Evolutionary conservation across 1,140 invertebrate genomes (phyloP).

Genomic region (Drosophila tristis): DNA sequence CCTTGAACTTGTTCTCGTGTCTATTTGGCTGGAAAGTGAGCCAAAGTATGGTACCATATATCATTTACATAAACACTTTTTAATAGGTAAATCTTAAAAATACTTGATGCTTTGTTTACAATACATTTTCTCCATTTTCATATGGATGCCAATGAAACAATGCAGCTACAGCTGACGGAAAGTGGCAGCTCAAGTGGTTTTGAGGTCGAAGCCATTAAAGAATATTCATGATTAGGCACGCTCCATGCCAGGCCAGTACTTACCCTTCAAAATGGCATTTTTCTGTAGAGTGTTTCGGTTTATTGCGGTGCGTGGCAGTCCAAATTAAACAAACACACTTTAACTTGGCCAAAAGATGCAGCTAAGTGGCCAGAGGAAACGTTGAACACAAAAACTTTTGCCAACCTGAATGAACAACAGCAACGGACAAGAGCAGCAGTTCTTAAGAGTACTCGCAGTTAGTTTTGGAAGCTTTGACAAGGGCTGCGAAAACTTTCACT

Average conservation of each 20-base stretch:
- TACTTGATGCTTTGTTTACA: too few species aligned
- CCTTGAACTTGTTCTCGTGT: too few species aligned
- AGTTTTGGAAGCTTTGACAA: constrained; percentile 36
- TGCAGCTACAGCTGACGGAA: too few species aligned
- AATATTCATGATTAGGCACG: constrained; percentile 41
- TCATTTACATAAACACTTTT: too few species aligned
- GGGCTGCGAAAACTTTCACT: constrained; percentile 20
- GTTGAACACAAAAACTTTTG: constrained; percentile 38
- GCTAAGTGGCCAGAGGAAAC: constrained; percentile 30
- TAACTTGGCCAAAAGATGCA: constrained; percentile 48
- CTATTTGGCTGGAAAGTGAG: too few species aligned
- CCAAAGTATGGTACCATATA: too few species aligned
- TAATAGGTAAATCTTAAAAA: too few species aligned
- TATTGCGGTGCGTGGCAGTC: not conserved
- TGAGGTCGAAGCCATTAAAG: constrained; percentile 9
- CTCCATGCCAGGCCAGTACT: not conserved
- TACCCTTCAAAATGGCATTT: constrained; percentile 3
- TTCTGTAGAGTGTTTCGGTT: not conserved
- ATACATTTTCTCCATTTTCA: too few species aligned
- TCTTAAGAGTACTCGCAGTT: constrained; percentile 23
- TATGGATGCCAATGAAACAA: too few species aligned
- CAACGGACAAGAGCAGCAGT: not conserved
- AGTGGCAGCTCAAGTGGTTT: too few species aligned
- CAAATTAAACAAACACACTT: constrained; percentile 47
- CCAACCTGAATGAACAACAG: constrained; percentile 26